These are phyloP conservation scores for Xestia c-nigrum DNA, from an alignment of 2,888 invertebrate species.

Conservation along the genomic window DNA sequence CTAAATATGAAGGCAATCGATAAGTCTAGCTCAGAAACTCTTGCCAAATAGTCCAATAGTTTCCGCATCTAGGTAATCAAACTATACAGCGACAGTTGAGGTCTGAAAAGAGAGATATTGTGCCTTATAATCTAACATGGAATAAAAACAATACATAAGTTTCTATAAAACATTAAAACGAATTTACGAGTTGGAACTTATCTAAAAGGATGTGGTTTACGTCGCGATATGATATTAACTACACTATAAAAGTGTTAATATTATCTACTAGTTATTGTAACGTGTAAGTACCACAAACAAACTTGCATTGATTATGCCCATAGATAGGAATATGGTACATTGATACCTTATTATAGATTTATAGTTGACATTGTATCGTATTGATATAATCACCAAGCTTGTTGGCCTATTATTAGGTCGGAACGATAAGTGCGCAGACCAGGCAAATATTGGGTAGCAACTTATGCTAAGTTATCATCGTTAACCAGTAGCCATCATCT, in stretches of 20 bases:
- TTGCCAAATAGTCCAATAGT: neutral
- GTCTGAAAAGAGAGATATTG: neutral
- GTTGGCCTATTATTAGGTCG: neutral
- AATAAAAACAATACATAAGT: conserved; percentile 19
- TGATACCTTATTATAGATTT: neutral
- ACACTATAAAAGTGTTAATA: conserved; percentile 35
- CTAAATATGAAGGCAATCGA: neutral
- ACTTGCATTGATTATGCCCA: neutral
- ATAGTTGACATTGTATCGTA: neutral
- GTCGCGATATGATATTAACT: conserved; percentile 55
- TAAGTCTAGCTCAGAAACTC: neutral
- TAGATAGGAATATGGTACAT: neutral
- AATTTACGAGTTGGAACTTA: conserved; percentile 53
- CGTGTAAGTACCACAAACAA: conserved; percentile 17
- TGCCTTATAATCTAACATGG: neutral
- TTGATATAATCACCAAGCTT: neutral
- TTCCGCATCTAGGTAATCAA: neutral
- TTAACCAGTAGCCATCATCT: neutral
- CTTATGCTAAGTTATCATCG: neutral
- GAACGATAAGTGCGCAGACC: neutral
- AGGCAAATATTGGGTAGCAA: neutral
- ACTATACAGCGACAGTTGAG: neutral
- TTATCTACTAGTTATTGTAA: conserved; percentile 29
- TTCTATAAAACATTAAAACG: conserved; percentile 47
- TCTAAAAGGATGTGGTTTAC: conserved; percentile 71